phyloP scores from a whole-genome alignment of 2,888 invertebrate species.

The Apotomis betuletana region DNA sequence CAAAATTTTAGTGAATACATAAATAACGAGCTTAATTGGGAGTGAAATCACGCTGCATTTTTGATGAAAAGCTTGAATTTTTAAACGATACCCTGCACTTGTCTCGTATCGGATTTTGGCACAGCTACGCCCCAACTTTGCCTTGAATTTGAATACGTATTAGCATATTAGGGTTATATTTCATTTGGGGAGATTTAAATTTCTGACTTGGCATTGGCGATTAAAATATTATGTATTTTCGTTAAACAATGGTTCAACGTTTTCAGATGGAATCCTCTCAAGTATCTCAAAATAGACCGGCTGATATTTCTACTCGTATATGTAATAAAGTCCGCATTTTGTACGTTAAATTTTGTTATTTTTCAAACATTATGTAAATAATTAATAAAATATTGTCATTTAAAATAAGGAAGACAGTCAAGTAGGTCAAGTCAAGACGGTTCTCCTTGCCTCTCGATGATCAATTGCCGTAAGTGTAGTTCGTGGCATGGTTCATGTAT shows the following conservation, averaged over 20 bases:
- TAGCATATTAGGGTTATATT: constrained; percentile 22
- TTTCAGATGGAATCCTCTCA: background rate
- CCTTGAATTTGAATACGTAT: constrained; percentile 33
- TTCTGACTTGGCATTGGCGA: background rate
- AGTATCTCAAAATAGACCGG: too few relatives aligned
- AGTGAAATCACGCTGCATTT: constrained; percentile 73
- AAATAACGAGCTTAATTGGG: constrained; percentile 78
- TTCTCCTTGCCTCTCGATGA: too few relatives aligned
- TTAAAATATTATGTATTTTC: background rate
- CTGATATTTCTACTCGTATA: too few relatives aligned
- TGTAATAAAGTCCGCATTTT: too few relatives aligned
- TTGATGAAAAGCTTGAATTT: constrained; percentile 70
- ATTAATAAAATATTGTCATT: too few relatives aligned
- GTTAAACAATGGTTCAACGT: background rate
- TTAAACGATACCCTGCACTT: constrained; percentile 51
- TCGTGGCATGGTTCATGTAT: too few relatives aligned
- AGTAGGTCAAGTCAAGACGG: too few relatives aligned
- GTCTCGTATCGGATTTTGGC: constrained; percentile 39
- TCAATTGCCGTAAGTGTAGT: too few relatives aligned
- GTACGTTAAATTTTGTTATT: too few relatives aligned
- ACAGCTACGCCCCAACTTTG: constrained; percentile 26
- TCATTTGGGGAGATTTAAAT: constrained; percentile 6
- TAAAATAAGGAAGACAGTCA: too few relatives aligned
- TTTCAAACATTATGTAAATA: too few relatives aligned
- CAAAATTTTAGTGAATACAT: constrained; percentile 72